phyloP scores from a whole-genome alignment of 1,140 invertebrate genomes.

The Drosophila setifemur region DNA sequence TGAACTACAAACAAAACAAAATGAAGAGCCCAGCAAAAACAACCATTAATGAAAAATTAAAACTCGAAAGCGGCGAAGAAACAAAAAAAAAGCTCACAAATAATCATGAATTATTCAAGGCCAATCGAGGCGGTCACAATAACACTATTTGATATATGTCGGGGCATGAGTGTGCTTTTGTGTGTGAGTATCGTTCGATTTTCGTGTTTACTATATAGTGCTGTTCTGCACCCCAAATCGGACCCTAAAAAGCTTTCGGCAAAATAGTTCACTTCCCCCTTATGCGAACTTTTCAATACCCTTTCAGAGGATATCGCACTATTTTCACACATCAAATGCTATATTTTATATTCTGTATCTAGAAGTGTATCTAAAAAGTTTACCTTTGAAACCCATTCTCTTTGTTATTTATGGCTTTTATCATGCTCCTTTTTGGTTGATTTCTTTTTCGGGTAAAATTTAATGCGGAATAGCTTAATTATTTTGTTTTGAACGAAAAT shows the following conservation, averaged over 20 bases:
- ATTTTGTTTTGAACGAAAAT: slow-evolving; percentile 63
- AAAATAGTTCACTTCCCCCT: slow-evolving; percentile 4
- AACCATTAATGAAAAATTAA: slow-evolving; percentile 63
- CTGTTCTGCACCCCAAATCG: slow-evolving; percentile 7
- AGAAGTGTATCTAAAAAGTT: not conserved
- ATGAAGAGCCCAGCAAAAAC: slow-evolving; percentile 38
- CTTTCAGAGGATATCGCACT: not conserved
- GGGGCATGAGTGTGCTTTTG: not conserved
- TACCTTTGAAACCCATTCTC: not conserved
- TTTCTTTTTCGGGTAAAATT: not conserved
- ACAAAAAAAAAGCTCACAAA: slow-evolving; percentile 37
- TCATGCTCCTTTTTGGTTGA: slow-evolving; percentile 25
- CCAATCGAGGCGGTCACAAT: slow-evolving; percentile 44
- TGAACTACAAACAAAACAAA: slow-evolving; percentile 30
- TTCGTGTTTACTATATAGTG: slow-evolving; percentile 31
- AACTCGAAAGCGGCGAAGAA: slow-evolving; percentile 35
- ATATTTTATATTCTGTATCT: not conserved
- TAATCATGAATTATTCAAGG: slow-evolving; percentile 81
- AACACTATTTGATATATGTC: slow-evolving; percentile 47
- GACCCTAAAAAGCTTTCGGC: not conserved
- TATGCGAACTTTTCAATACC: not conserved
- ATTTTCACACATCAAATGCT: not conserved
- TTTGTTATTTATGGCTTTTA: slow-evolving; percentile 15
- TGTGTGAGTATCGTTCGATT: slow-evolving; percentile 31
- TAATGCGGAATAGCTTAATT: slow-evolving; percentile 66